Evolutionary conservation across 1,140 invertebrate genomes (phyloP).

Genomic region (Pollicipes pollicipes): DNA sequence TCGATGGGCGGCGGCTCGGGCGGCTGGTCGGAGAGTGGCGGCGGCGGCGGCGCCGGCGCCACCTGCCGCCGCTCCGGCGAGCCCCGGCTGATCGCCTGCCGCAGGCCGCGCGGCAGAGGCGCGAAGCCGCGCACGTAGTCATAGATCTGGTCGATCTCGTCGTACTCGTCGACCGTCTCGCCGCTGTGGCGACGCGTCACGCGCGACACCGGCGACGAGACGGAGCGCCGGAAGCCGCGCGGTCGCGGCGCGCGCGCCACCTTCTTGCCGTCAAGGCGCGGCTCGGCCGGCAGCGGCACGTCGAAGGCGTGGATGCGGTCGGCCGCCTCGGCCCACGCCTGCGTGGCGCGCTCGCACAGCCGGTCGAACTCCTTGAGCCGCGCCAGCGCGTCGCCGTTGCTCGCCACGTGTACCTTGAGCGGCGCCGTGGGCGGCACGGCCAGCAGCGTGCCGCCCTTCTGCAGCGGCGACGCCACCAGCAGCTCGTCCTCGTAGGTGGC

Average conservation of each 20-base stretch:
- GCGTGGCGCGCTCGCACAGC: conserved; percentile 56
- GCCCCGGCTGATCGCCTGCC: conserved; percentile 23
- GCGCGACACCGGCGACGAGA: conserved; percentile 22
- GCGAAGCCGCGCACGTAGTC: conserved; percentile 83
- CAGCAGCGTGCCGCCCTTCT: conserved; percentile 47
- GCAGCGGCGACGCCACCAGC: conserved; percentile 67
- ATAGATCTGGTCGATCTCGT: conserved; percentile 92
- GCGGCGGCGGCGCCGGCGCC: conserved; percentile 27
- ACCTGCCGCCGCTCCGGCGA: conserved; percentile 26
- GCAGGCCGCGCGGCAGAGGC: conserved; percentile 56
- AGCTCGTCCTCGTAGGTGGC: conserved; percentile 62
- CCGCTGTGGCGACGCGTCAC: conserved; percentile 27
- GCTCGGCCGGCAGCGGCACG: conserved; percentile 19
- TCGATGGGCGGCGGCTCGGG: conserved; percentile 76
- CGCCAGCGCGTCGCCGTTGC: conserved; percentile 62
- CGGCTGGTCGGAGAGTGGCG: conserved; percentile 34
- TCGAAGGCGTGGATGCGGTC: conserved; percentile 44
- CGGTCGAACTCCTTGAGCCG: conserved; percentile 58
- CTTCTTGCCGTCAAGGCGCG: conserved; percentile 14
- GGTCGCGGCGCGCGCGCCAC: conserved; percentile 9
- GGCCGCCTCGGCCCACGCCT: conserved; percentile 57
- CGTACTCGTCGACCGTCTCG: conserved; percentile 59
- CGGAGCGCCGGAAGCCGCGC: conserved; percentile 25
- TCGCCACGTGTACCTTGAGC: conserved; percentile 61
- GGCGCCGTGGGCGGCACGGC: conserved; percentile 67